Percentiles rank a stretch among this genome's conserved stretches.
Evolutionary conservation across 2,113 vertebrate genomes (phyloP).

Genomic region (Dipodomys ordii): DNA sequence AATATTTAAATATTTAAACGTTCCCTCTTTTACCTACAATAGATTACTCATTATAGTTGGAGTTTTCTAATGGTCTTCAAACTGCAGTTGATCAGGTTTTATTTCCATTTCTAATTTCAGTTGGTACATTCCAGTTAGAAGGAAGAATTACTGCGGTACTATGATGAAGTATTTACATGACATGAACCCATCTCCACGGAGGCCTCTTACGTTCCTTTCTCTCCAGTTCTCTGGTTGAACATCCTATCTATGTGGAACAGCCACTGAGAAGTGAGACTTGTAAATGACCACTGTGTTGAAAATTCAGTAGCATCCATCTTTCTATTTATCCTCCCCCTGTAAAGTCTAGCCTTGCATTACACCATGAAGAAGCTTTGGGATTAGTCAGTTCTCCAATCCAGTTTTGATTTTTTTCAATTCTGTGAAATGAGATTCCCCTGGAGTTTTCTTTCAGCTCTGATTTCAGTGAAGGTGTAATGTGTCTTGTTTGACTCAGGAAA

Average conservation of each 20-base stretch:
- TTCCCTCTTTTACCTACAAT: neutral
- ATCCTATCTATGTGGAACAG: neutral
- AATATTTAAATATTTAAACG: too few relatives aligned
- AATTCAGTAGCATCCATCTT: neutral
- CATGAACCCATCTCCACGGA: neutral
- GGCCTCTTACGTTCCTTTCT: neutral
- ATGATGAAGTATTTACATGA: constrained; percentile 34
- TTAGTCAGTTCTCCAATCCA: neutral
- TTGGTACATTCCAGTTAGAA: neutral
- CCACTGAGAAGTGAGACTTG: neutral
- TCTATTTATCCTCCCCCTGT: neutral
- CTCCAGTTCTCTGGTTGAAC: neutral
- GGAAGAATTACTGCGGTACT: neutral
- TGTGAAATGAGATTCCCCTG: neutral
- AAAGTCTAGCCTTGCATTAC: neutral
- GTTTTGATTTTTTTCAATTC: constrained; percentile 30
- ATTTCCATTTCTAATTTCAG: neutral
- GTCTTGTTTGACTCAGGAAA: constrained; percentile 39
- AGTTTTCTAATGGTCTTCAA: neutral
- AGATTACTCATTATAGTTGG: neutral
- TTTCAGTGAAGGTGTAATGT: constrained; percentile 14
- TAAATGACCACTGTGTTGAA: neutral
- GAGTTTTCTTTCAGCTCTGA: constrained; percentile 1
- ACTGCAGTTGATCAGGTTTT: neutral
- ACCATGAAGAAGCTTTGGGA: neutral